Conservation (phyloP, 2,888 invertebrate genomes). For the Cybosia mesomella region DNA sequence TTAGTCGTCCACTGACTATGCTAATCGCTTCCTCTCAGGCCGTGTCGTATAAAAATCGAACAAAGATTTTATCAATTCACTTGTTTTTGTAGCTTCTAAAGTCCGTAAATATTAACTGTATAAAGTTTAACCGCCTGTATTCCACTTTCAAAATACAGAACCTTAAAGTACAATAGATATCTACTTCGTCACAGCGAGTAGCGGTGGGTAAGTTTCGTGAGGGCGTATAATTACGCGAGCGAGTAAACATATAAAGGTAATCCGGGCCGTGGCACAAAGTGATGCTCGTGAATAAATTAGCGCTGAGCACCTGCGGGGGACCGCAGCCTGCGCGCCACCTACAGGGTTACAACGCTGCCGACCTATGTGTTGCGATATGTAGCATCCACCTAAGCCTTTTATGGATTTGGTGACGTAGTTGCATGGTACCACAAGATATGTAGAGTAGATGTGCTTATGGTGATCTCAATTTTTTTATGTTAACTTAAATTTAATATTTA, state of each 20-base stretch:
- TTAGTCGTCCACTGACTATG: no score
- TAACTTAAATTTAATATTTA: no score
- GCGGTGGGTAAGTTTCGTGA: slow-evolving; percentile 77
- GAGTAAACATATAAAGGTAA: slow-evolving; percentile 86
- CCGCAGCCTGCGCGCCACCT: slow-evolving; percentile 64
- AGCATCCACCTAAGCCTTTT: not conserved
- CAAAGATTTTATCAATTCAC: not conserved
- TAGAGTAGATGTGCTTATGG: no score
- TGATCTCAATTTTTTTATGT: no score
- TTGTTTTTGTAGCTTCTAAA: not conserved
- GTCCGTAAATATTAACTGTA: not conserved
- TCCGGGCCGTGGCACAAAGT: slow-evolving; percentile 86
- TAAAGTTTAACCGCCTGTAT: slow-evolving; percentile 6
- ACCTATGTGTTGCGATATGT: slow-evolving; percentile 14
- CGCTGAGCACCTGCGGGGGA: slow-evolving; percentile 78
- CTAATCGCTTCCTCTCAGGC: not conserved
- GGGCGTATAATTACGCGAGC: slow-evolving; percentile 85
- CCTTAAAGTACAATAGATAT: slow-evolving; percentile 22
- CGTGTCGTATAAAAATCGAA: not conserved
- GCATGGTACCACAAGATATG: not conserved
- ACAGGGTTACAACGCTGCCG: slow-evolving; percentile 58
- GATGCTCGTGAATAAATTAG: slow-evolving; percentile 85
- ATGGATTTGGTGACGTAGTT: not conserved
- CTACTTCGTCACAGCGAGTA: slow-evolving; percentile 30
- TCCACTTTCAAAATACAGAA: slow-evolving; percentile 19